Base-by-base conservation (phyloP, 2,113 vertebrate genomes). In the Cardinalis cardinalis region DNA sequence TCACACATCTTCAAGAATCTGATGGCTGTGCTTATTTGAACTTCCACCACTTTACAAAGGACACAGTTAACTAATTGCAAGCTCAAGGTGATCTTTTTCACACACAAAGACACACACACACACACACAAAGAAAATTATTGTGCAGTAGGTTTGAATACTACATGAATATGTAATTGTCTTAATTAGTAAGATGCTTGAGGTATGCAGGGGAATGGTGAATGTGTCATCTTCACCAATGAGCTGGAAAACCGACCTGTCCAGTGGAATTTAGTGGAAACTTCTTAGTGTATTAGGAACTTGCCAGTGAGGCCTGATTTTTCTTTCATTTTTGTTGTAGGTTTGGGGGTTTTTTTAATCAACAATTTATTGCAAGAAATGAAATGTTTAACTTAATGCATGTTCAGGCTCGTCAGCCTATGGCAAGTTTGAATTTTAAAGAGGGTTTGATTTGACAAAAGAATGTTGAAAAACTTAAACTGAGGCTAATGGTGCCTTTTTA, bases 1-100 rank as follows among this genome's bases (percentile, higher is more conserved):
- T 56, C 19, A 49, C 61, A 7, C 92, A 96, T 96, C 93, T 96
- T 96, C 94, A 96, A 96, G 93, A 89, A 92, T 93, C 94, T 95
- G 96, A 94, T 56, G 71, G 82, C 44, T 89, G 94, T 96, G 82
- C 83, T 95, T 90, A 76, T 92, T 91, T 94, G 58, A 65, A 93
- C 88, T 78, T 87, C 71, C 64, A 63, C 89, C 59, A 31, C 19
- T 87, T 68, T 56, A 73, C 60, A 52, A 75, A 82, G 68, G 66
- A 72, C 48, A 75, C 38, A 28, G 65, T 75, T 86, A 49, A 38
- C 18, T n/a, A 52, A 49, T 11, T 53, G 66, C 55, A 65, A 88
- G 63, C 55, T 93, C 63, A 40, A 65, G 43, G 66, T 75, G 46
- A 78, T 53, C 48, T 88, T 63, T 76, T 52, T 32, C 81, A 53